A percentile compares a stretch with the other conserved stretches of the same genome.
Evolutionary conservation across 2,797 vertebrate genomes (phyloP).

Genomic region (Clangula hyemalis): DNA sequence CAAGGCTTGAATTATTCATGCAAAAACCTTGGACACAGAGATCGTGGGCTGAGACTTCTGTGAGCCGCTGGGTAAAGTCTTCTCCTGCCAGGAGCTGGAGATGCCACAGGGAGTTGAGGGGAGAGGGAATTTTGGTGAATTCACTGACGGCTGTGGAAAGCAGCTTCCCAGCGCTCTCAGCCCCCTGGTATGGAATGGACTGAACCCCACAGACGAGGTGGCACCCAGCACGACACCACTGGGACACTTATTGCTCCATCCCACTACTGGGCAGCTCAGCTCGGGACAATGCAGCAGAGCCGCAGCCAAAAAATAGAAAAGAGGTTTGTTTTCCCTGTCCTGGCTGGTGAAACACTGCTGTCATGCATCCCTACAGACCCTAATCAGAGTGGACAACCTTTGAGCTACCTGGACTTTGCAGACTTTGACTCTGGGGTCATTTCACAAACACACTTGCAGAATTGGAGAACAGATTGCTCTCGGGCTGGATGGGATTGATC

Average conservation of each 20-base stretch:
- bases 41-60: fast-evolving
- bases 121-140: background rate
- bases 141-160: background rate
- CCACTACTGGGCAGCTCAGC: background rate
- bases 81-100: background rate
- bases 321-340: background rate
- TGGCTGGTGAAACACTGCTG: background rate
- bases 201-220: fast-evolving
- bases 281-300: background rate
- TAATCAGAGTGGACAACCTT: background rate
- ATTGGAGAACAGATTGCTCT: constrained; percentile 3
- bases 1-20: background rate
- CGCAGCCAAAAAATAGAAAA: background rate
- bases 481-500: background rate
- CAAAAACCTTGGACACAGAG: background rate
- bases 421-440: background rate
- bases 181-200: background rate
- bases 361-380: background rate
- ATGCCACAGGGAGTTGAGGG: background rate
- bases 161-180: background rate
- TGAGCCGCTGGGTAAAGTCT: background rate
- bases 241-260: background rate
- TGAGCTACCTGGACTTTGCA: constrained; percentile 4
- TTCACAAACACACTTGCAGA: background rate
- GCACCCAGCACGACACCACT: background rate